Percentiles rank a stretch among this genome's conserved stretches.
These are phyloP conservation scores for Piaya cayana DNA, from an alignment of 2,113 vertebrate genomes.

Conservation along the genomic window DNA sequence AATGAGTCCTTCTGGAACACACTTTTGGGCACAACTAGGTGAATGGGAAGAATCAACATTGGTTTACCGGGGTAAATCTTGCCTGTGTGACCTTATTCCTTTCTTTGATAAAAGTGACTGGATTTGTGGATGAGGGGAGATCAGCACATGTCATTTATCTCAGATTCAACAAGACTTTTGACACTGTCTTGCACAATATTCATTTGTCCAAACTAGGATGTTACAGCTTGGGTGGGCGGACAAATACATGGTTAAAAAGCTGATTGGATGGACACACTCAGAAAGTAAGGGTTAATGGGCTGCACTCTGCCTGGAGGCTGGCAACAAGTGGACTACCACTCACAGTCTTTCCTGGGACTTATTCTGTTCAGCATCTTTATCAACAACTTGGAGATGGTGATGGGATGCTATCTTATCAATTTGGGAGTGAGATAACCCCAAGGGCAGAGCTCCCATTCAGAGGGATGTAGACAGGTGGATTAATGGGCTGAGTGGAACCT, in stretches of 20 bases:
- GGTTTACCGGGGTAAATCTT: neutral
- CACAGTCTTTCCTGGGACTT: neutral
- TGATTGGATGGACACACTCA: neutral
- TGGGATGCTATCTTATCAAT: neutral
- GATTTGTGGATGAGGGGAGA: neutral
- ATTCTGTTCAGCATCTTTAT: neutral
- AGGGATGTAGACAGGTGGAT: neutral
- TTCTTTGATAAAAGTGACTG: neutral
- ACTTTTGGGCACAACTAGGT: neutral
- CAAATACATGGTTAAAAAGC: neutral
- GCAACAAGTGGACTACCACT: neutral
- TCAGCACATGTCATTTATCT: neutral
- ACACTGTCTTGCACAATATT: neutral
- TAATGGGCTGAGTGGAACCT: neutral
- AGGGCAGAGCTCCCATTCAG: neutral
- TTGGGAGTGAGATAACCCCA: rapidly evolving
- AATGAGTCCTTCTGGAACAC: neutral
- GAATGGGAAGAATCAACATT: neutral
- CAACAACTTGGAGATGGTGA: neutral
- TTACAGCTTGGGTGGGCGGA: neutral
- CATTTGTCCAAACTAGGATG: neutral
- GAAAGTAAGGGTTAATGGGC: neutral
- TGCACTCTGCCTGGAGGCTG: neutral
- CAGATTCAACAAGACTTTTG: neutral
- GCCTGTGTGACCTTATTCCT: neutral